Evolutionary conservation across 2,888 invertebrate genomes (phyloP), one percentile per base, ranked within the genome.

Genomic region (Caenorhabditis plicata): DNA sequence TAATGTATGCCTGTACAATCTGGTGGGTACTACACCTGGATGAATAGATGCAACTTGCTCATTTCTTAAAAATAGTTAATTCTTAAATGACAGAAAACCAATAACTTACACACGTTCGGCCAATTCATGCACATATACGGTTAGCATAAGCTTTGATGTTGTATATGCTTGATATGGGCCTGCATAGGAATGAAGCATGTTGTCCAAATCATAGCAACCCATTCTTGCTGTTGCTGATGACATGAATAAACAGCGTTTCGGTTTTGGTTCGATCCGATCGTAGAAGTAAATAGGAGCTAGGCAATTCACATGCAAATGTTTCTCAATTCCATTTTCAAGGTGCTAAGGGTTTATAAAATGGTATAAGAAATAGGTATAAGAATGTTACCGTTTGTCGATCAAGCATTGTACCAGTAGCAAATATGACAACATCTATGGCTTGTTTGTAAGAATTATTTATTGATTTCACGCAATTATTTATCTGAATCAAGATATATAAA

Each of bases 81-180:
- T 23, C 5, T 22, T n/a, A 32, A 35, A 44, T 15, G 5, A 44
- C 11, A 33, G 13, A 33, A 33, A 19, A 5, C 22, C 25, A 15
- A 26, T 25, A 20, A 29, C 11, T 25, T n/a, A 53, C 58, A 42
- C 45, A 22, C 38, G 33, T 29, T 35, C 23, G 1, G 65, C 54
- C 19, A 64, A 46, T 36, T 66, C 53, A 11, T 62, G 36, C 17
- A 64, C 54, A 49, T 64, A 68, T 17, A 60, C 55, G 1, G 68
- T 47, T n/a, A 71, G 40, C 42, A 50, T 41, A 17, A 71, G 40
- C 36, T 71, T 71, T n/a, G 71, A 71, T 26, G 63, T 50, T 2
- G 67, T 66, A 36, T 71, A 71, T n/a, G 71, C 68, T 45, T 71
- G 68, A 52, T 68, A 68, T 3, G 64, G 57, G 4, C 71, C 71